phyloP scores from a whole-genome alignment of 37 sponge, comb jelly and placozoan species.

The Geodia barretti region DNA sequence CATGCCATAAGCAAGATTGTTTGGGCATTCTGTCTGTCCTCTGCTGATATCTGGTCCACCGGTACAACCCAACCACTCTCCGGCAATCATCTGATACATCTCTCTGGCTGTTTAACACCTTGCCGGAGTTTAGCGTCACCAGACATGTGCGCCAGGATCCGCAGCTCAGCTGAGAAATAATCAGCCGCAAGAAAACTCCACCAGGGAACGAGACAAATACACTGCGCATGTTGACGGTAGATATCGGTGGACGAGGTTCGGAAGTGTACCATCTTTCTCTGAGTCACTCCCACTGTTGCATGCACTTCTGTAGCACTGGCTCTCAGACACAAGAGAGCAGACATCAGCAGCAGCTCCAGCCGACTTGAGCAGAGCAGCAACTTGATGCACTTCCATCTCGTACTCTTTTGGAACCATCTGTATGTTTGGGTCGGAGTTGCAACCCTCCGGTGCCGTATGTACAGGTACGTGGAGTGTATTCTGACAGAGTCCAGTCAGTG shows the following conservation, averaged over 20 bases:
- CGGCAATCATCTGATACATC: constrained; percentile 95
- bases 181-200: constrained; percentile 89
- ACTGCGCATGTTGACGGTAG: constrained; percentile 79
- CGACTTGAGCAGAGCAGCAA: background rate
- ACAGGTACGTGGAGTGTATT: constrained; percentile 59
- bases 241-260: background rate
- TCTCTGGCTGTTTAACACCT: constrained; percentile 73
- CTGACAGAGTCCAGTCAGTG: constrained; percentile 30
- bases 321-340: constrained; percentile 10
- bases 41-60: constrained; percentile 47
- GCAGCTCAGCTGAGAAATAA: constrained; percentile 92
- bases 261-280: no score
- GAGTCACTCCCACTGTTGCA: background rate
- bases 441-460: constrained; percentile 95
- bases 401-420: constrained; percentile 95
- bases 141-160: constrained; percentile 93
- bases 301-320: constrained; percentile 8
- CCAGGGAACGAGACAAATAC: constrained; percentile 74
- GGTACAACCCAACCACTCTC: constrained; percentile 74
- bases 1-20: constrained; percentile 97
- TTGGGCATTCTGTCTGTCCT: constrained; percentile 90
- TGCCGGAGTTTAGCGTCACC: constrained; percentile 68
- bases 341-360: background rate
- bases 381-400: constrained; percentile 25
- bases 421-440: constrained; percentile 81